Percentiles rank a stretch among this genome's conserved stretches.
Conservation (phyloP, 2,797 vertebrate species). For the Darevskia mixta region DNA sequence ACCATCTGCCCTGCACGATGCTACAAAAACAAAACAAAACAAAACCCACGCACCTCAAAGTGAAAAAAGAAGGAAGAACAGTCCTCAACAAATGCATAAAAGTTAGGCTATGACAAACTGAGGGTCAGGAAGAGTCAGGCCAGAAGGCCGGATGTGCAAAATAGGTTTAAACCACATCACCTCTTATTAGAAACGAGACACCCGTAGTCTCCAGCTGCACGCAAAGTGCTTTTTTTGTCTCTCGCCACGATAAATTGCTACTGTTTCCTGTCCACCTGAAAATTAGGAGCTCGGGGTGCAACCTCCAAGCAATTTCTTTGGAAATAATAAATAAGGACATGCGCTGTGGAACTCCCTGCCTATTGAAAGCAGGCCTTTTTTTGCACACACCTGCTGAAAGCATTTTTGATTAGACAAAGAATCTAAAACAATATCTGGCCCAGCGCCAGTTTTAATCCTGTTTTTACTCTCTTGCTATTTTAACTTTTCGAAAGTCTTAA, state of each 20-base stretch:
- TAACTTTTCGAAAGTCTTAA: no score
- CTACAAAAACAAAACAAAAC: background rate
- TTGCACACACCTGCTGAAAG: no score
- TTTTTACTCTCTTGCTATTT: no score
- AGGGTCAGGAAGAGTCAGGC: background rate
- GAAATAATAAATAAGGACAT: background rate
- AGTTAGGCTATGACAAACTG: background rate
- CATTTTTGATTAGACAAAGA: no score
- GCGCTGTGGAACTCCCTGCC: no score
- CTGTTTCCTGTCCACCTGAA: background rate
- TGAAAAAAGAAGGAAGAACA: background rate
- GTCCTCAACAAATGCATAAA: background rate
- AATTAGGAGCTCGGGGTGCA: no score
- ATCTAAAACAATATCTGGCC: no score
- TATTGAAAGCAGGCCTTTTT: no score
- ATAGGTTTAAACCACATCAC: no score
- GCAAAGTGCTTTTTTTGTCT: background rate
- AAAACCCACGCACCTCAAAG: background rate
- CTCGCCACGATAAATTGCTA: background rate
- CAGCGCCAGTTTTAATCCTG: no score
- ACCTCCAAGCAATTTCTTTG: background rate
- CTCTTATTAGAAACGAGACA: background rate
- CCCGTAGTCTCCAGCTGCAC: background rate
- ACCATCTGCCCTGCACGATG: no score
- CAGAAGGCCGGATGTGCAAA: background rate